A percentile compares a stretch with the other conserved stretches of the same genome.
These are phyloP conservation scores for Cephus nigrinus DNA, from an alignment of 2,888 invertebrate species.

Conservation along the genomic window DNA sequence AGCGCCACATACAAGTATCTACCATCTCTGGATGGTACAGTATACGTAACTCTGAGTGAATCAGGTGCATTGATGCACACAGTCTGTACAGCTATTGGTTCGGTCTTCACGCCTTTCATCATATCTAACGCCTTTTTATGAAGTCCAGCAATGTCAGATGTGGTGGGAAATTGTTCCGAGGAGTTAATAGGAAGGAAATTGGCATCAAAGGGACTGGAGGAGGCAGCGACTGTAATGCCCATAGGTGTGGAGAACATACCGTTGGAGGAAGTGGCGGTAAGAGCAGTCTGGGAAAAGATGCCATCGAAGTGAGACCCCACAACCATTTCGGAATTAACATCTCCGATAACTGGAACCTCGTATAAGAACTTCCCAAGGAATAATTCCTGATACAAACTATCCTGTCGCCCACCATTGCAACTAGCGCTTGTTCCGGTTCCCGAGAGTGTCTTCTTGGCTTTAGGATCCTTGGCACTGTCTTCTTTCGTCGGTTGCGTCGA, in stretches of 20 bases:
- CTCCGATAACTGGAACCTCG: conserved; percentile 63
- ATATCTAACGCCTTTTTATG: conserved; percentile 54
- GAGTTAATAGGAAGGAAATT: conserved; percentile 58
- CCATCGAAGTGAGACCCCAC: conserved; percentile 56
- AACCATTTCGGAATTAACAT: conserved; percentile 60
- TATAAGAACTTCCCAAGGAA: conserved; percentile 61
- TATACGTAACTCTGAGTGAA: conserved; percentile 50
- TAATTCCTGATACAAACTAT: conserved; percentile 62
- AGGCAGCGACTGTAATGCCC: conserved; percentile 39
- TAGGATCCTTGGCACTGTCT: conserved; percentile 65
- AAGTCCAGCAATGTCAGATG: conserved; percentile 51
- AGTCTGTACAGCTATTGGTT: conserved; percentile 59
- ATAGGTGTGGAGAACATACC: conserved; percentile 49
- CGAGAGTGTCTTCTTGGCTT: conserved; percentile 62
- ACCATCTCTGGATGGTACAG: conserved; percentile 55
- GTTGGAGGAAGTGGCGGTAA: conserved; percentile 58
- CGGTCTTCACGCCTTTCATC: conserved; percentile 49
- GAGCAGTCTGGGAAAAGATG: conserved; percentile 44
- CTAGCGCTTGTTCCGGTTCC: conserved; percentile 71
- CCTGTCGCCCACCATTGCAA: conserved; percentile 62
- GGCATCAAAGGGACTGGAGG: conserved; percentile 52
- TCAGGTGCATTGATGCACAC: conserved; percentile 56
- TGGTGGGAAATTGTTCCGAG: conserved; percentile 56
- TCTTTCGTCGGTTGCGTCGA: conserved; percentile 66
- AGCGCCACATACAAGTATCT: conserved; percentile 57